Evolutionary conservation across 2,797 vertebrate genomes (phyloP).

Genomic region (Smutsia gigantea): DNA sequence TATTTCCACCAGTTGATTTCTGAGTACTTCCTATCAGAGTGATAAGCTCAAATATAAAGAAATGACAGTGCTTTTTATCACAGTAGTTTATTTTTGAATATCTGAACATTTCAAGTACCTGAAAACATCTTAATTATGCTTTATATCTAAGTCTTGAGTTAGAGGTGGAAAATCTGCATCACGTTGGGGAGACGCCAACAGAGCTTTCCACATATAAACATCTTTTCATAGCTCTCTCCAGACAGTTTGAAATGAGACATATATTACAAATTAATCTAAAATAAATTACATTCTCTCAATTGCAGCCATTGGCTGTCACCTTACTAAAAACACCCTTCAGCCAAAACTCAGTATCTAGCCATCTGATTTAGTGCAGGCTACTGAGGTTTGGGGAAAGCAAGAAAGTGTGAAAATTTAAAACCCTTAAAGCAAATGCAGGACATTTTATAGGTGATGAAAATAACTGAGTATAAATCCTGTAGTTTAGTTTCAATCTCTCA

Average conservation of each 20-base stretch:
- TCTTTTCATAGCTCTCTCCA: constrained; percentile 59
- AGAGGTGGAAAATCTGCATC: background rate
- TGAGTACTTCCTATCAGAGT: background rate
- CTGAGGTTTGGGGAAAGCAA: constrained; percentile 58
- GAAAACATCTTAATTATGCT: constrained; percentile 51
- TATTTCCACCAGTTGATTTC: background rate
- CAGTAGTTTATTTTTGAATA: background rate
- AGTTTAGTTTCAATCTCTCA: constrained; percentile 70
- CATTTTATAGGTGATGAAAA: constrained; percentile 76
- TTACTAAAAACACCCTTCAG: constrained; percentile 62
- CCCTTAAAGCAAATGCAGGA: constrained; percentile 60
- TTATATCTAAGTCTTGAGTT: constrained; percentile 30
- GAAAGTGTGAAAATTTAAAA: constrained; percentile 66
- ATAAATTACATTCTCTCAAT: constrained; percentile 68
- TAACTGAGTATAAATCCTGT: constrained; percentile 64
- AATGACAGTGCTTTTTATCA: background rate
- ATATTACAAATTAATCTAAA: constrained; percentile 71
- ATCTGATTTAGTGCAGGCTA: constrained; percentile 69
- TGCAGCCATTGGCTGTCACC: constrained; percentile 46
- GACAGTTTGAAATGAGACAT: constrained; percentile 60
- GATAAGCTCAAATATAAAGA: background rate
- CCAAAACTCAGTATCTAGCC: constrained; percentile 61
- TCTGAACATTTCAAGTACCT: background rate
- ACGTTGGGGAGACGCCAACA: background rate
- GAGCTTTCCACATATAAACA: constrained; percentile 47